Evolutionary conservation across 2,888 invertebrate genomes (phyloP).

Genomic region (Pollenia labialis): DNA sequence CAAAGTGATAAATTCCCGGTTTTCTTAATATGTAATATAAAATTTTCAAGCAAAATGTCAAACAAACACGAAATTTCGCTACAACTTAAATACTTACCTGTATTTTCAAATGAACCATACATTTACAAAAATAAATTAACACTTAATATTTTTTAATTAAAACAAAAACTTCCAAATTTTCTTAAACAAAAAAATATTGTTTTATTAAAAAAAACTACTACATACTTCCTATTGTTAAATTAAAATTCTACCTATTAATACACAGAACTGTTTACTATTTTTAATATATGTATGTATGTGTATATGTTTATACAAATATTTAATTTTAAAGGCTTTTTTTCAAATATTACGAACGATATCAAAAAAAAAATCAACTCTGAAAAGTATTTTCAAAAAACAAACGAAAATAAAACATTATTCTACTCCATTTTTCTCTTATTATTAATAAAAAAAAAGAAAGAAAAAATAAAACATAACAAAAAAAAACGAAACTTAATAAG

Average conservation of each 20-base stretch:
- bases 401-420: conserved; percentile 18
- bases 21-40: neutral
- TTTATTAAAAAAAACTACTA: conserved; percentile 42
- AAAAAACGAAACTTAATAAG: conserved; percentile 68
- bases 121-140: conserved; percentile 16
- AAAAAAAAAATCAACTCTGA: conserved; percentile 41
- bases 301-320: conserved; percentile 41
- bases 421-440: conserved; percentile 52
- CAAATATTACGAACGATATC: conserved; percentile 59
- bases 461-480: neutral
- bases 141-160: conserved; percentile 27
- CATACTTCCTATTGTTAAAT: conserved; percentile 58
- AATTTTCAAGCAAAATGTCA: conserved; percentile 43
- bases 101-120: neutral
- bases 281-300: conserved; percentile 23
- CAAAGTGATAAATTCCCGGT: neutral
- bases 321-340: conserved; percentile 51
- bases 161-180: conserved; percentile 53
- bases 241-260: conserved; percentile 52
- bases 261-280: conserved; percentile 54
- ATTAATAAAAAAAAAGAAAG: conserved; percentile 8
- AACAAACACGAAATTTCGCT: neutral
- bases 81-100: conserved; percentile 13
- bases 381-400: conserved; percentile 36
- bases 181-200: conserved; percentile 19